Evolutionary conservation across 2,113 vertebrate genomes (phyloP).

Genomic region (Notarius lentiginosus): DNA sequence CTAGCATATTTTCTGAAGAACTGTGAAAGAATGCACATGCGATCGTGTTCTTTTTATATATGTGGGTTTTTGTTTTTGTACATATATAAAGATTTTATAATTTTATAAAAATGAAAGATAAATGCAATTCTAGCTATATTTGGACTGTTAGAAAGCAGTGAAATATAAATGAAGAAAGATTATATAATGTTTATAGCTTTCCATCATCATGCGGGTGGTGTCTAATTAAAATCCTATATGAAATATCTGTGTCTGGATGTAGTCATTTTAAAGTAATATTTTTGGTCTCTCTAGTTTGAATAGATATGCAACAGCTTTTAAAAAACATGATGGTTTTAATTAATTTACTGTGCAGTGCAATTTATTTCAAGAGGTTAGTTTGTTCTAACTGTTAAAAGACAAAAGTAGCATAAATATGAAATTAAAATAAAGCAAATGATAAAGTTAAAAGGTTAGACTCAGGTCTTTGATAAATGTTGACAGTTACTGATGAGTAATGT

Average conservation of each 20-base stretch:
- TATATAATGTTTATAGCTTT: conserved; percentile 57
- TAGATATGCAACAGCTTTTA: neutral
- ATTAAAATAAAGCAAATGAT: neutral
- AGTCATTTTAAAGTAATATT: conserved; percentile 23
- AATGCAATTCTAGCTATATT: conserved; percentile 63
- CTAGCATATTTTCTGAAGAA: conserved; percentile 44
- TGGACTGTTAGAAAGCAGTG: conserved; percentile 56
- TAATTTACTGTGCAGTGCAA: neutral
- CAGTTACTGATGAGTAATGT: neutral
- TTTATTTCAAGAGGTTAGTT: neutral
- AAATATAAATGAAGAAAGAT: conserved; percentile 62
- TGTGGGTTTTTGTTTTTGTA: conserved; percentile 61
- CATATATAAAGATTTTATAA: conserved; percentile 69
- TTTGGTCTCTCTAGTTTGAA: neutral
- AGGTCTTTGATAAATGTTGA: neutral
- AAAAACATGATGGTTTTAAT: neutral
- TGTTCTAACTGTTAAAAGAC: neutral
- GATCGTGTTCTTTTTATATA: conserved; percentile 50
- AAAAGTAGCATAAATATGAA: neutral
- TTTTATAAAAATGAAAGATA: conserved; percentile 66
- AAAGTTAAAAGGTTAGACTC: neutral
- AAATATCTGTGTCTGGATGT: conserved; percentile 18
- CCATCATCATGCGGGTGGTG: conserved; percentile 58
- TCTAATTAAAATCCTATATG: conserved; percentile 59
- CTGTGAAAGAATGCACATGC: conserved; percentile 45